phyloP scores from a whole-genome alignment of 2,797 vertebrate species.

The Falco berigora region DNA sequence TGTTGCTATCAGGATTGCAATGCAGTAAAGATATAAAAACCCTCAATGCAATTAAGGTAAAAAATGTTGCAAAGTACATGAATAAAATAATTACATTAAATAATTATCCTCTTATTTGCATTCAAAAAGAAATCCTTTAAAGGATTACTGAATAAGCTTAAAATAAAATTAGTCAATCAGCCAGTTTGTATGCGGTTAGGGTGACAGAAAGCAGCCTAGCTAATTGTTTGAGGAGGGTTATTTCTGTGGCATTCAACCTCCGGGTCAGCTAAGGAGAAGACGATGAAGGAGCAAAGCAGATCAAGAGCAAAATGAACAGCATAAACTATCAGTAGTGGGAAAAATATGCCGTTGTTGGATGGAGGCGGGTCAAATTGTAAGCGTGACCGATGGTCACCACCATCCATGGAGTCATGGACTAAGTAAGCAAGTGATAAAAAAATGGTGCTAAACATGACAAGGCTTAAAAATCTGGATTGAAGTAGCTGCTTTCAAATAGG shows the following conservation, averaged over 20 bases:
- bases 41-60: background rate
- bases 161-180: background rate
- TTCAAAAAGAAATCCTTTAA: background rate
- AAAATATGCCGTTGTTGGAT: background rate
- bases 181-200: background rate
- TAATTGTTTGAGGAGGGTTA: background rate
- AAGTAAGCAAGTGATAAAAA: background rate
- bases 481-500: background rate
- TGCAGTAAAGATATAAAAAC: background rate
- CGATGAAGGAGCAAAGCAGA: background rate
- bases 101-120: background rate
- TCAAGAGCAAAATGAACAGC: background rate
- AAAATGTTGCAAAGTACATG: background rate
- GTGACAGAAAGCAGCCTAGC: background rate
- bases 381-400: background rate
- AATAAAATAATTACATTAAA: slow-evolving; percentile 3
- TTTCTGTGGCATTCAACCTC: background rate
- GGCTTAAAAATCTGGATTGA: background rate
- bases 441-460: background rate
- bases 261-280: background rate
- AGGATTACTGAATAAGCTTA: background rate
- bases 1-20: background rate
- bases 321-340: background rate
- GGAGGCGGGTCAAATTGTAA: background rate
- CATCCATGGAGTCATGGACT: background rate